Conservation (phyloP, 2,797 vertebrate genomes). For the Pipistrellus kuhlii region DNA sequence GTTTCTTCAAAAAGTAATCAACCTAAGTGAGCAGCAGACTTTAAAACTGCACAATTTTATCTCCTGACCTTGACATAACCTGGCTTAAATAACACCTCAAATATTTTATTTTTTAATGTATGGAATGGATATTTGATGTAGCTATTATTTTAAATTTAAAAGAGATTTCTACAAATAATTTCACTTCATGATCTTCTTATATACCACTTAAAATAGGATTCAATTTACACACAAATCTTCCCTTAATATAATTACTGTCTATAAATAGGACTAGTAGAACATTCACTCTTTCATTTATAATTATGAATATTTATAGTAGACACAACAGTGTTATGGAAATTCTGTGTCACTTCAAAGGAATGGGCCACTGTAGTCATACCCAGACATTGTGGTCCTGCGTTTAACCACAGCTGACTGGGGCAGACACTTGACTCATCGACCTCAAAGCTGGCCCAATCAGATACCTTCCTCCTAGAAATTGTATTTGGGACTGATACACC, state of each 20-base stretch:
- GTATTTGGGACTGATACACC: neutral
- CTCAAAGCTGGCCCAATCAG: neutral
- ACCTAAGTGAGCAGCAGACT: neutral
- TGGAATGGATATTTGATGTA: neutral
- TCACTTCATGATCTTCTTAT: neutral
- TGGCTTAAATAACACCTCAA: neutral
- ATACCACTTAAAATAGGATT: neutral
- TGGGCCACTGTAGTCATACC: neutral
- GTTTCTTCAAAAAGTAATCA: slow-evolving; percentile 30
- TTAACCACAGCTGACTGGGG: neutral
- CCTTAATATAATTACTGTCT: neutral
- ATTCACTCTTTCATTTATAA: neutral
- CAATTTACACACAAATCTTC: neutral
- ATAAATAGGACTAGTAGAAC: neutral
- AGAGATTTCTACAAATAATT: neutral
- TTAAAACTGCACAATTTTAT: slow-evolving; percentile 36
- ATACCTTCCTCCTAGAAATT: neutral
- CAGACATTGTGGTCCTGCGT: neutral
- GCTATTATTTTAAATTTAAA: slow-evolving; percentile 31
- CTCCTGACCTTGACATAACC: neutral
- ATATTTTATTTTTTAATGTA: slow-evolving; percentile 58
- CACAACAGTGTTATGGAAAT: neutral
- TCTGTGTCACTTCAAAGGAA: neutral
- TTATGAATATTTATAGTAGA: neutral
- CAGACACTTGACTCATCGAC: neutral